Conservation (phyloP, 2,113 vertebrate species). For the Puntigrus tetrazona region DNA sequence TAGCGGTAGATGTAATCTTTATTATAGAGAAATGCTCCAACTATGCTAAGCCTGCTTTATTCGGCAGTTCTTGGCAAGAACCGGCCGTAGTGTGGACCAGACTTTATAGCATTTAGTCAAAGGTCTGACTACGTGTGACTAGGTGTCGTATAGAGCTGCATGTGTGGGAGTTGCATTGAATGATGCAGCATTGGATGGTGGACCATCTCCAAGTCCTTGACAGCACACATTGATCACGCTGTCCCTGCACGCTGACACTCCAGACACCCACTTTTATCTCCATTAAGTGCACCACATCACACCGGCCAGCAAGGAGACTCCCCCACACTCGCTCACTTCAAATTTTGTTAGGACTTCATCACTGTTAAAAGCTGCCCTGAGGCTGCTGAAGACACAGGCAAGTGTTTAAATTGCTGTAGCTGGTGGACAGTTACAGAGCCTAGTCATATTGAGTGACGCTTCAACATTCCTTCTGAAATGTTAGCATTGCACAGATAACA, state of each 20-base stretch:
- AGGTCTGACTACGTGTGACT: not conserved
- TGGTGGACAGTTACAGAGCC: slow-evolving; percentile 15
- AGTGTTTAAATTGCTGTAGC: not conserved
- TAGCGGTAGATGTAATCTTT: not conserved
- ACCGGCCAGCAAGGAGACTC: slow-evolving; percentile 20
- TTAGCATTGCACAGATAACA: slow-evolving; percentile 1
- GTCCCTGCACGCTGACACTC: slow-evolving; percentile 17
- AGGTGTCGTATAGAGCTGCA: not conserved
- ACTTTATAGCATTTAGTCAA: not conserved
- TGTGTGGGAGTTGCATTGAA: slow-evolving; percentile 26
- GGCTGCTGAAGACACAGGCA: slow-evolving; percentile 28
- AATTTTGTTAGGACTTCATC: slow-evolving; percentile 20
- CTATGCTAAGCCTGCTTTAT: not conserved
- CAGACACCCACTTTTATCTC: slow-evolving; percentile 43
- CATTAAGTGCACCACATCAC: slow-evolving; percentile 37
- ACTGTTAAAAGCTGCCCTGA: slow-evolving; percentile 13
- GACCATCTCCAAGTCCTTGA: slow-evolving; percentile 27
- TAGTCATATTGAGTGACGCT: slow-evolving; percentile 4
- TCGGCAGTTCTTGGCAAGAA: slow-evolving; percentile 1
- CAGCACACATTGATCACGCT: slow-evolving; percentile 10
- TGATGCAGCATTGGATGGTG: slow-evolving; percentile 24
- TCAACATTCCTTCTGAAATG: not conserved
- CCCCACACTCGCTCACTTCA: slow-evolving; percentile 34
- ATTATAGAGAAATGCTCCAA: not conserved
- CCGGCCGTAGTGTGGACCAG: not conserved